Conservation (phyloP, 1,140 invertebrate species). For the Chironomus tepperi region DNA sequence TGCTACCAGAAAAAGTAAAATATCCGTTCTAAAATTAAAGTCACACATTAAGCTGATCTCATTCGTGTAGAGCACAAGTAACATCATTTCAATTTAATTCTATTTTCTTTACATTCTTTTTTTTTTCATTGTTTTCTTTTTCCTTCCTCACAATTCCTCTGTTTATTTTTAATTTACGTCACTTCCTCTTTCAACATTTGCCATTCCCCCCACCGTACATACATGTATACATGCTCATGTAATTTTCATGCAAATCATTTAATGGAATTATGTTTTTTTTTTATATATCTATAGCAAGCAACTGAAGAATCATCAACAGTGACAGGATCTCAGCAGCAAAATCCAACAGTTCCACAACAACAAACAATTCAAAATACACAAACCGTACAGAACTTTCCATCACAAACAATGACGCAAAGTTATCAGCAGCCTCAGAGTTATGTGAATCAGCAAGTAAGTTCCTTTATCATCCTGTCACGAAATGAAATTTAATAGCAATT, state of each 20-base stretch:
- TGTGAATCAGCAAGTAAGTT: neutral
- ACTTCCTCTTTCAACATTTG: neutral
- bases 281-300: neutral
- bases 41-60: too few species aligned
- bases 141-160: too few species aligned
- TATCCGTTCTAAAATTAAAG: too few species aligned
- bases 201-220: too few species aligned
- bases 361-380: neutral
- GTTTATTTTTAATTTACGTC: neutral
- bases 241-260: neutral
- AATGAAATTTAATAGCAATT: neutral
- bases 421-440: neutral
- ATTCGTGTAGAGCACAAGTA: too few species aligned
- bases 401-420: neutral
- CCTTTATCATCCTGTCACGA: neutral
- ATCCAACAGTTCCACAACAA: neutral
- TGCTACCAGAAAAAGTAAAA: too few species aligned
- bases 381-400: neutral
- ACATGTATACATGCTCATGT: neutral
- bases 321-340: neutral
- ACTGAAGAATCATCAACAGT: neutral
- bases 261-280: neutral
- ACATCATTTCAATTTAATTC: neutral
- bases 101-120: slow-evolving; percentile 1
- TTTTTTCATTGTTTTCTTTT: neutral